Evolutionary conservation across 2,888 invertebrate genomes (phyloP).

Genomic region (Hemaris fuciformis): DNA sequence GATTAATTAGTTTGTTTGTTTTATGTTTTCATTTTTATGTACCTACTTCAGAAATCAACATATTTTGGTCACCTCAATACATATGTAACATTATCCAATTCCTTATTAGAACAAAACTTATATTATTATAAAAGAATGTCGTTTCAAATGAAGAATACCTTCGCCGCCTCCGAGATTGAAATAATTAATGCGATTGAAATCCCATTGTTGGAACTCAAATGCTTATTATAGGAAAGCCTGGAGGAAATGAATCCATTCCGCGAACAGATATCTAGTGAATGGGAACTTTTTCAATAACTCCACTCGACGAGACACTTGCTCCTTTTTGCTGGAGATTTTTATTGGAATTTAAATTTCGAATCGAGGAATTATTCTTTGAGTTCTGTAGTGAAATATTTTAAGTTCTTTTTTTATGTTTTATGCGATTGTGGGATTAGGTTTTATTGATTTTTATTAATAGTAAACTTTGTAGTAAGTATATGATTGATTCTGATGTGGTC

Average conservation of each 20-base stretch:
- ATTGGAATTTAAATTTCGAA: slow-evolving; percentile 46
- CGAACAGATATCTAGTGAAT: slow-evolving; percentile 43
- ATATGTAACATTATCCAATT: too few species aligned
- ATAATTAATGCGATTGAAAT: slow-evolving; percentile 28
- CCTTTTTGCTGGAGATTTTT: slow-evolving; percentile 19
- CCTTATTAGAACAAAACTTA: too few species aligned
- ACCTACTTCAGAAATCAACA: background rate
- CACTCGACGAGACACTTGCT: slow-evolving; percentile 7
- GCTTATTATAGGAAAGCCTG: slow-evolving; percentile 16
- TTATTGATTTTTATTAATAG: background rate
- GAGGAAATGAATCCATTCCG: slow-evolving; percentile 32
- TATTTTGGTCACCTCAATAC: too few species aligned
- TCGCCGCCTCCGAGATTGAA: slow-evolving; percentile 22
- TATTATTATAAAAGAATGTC: background rate
- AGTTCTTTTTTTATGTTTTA: background rate
- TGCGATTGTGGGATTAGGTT: background rate
- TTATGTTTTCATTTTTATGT: background rate
- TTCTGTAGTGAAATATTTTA: background rate
- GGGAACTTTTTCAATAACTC: slow-evolving; percentile 62
- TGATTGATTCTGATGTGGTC: background rate
- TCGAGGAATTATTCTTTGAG: slow-evolving; percentile 21
- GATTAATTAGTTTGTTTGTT: background rate
- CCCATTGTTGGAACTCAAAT: slow-evolving; percentile 31
- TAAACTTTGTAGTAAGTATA: background rate
- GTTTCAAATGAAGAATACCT: background rate